These are phyloP conservation scores for Pyrrhura leucotis DNA, from an alignment of 2,797 vertebrate genomes.

Conservation along the genomic window DNA sequence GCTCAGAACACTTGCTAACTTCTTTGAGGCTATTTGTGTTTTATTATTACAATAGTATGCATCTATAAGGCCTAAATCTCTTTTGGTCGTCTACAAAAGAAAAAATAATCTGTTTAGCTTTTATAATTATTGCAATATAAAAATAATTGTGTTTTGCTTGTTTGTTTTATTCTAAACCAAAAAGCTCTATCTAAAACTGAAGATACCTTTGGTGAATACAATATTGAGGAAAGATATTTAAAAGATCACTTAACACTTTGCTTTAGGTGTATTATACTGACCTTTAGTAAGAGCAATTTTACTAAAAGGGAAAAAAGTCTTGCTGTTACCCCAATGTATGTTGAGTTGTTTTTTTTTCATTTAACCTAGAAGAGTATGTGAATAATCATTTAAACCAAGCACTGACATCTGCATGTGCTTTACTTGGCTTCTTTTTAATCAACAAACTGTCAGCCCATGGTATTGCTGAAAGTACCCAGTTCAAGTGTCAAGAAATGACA, in stretches of 20 bases:
- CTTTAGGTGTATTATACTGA: background rate
- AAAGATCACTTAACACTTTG: background rate
- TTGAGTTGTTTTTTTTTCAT: accelerated
- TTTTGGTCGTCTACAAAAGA: background rate
- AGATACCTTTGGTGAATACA: background rate
- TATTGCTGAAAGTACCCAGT: constrained; percentile 19
- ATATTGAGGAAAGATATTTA: background rate
- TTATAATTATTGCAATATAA: background rate
- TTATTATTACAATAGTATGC: background rate
- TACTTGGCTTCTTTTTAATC: constrained; percentile 61
- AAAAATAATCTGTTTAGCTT: background rate
- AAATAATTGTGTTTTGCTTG: background rate
- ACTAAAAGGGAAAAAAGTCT: background rate
- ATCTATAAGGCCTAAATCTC: background rate
- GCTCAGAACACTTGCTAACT: background rate
- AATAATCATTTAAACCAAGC: constrained; percentile 47
- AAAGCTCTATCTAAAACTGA: background rate
- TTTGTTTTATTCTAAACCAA: background rate
- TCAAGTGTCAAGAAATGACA: constrained; percentile 54
- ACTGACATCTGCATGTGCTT: constrained; percentile 64
- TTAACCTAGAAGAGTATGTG: constrained; percentile 13
- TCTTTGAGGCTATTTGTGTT: background rate
- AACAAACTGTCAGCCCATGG: constrained; percentile 52
- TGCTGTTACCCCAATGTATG: background rate
- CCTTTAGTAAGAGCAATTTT: background rate